Evolutionary conservation across 2,888 invertebrate genomes (phyloP).

Genomic region (Lysandra bellargus): DNA sequence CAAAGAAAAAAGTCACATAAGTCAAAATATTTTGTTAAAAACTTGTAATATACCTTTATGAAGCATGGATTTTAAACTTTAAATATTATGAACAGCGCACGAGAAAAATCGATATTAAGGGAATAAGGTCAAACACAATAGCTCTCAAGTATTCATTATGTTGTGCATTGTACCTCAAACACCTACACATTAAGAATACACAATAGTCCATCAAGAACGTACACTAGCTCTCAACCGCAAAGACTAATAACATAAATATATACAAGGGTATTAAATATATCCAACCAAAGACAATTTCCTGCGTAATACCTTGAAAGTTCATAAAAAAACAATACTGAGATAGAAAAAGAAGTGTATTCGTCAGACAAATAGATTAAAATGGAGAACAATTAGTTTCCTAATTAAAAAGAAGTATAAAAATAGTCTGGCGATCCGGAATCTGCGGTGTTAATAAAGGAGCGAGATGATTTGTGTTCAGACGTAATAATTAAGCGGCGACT

Average conservation of each 20-base stretch:
- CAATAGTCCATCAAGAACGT: conserved; percentile 26
- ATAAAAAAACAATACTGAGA: not conserved
- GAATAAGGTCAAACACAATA: conserved; percentile 46
- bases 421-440: conserved; percentile 28
- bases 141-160: conserved; percentile 34
- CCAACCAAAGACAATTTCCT: conserved; percentile 14
- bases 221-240: conserved; percentile 34
- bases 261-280: conserved; percentile 34
- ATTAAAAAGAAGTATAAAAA: conserved; percentile 33
- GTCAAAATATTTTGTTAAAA: not conserved
- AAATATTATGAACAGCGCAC: not conserved
- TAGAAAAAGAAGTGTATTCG: not conserved
- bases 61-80: not conserved
- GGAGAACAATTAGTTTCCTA: conserved; percentile 24
- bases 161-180: conserved; percentile 15
- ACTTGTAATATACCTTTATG: conserved; percentile 35
- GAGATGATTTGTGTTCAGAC: conserved; percentile 43
- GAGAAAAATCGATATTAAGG: conserved; percentile 58
- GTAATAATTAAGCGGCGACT: conserved; percentile 52
- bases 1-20: conserved; percentile 48
- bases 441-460: conserved; percentile 42
- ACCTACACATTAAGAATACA: conserved; percentile 19
- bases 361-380: conserved; percentile 12
- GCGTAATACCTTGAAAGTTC: not conserved
- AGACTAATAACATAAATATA: conserved; percentile 45